Base-by-base conservation (phyloP, 1,140 invertebrate genomes). In the Trichomalopsis sarcophagae region DNA sequence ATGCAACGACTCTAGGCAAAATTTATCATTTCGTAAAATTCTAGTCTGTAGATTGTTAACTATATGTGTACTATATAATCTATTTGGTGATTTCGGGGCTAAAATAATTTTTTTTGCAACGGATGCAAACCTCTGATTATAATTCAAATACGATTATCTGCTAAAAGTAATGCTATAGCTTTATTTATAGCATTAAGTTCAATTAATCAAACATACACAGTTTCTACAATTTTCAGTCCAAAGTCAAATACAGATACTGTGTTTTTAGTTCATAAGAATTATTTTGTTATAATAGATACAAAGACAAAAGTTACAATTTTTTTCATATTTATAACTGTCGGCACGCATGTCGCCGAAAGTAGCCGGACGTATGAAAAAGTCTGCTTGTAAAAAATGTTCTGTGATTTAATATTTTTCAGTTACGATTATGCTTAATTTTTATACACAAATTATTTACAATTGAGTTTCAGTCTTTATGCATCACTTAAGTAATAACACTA, bases 321-420 rank as follows among this genome's bases (percentile, higher is more conserved):
- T 82, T 77, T 47, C 11, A 27, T 44, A 68, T 68, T 76, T 47
- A 75, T 66, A 82, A 75, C 62, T 17, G 71, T 47, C 74, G 23
- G 66, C 55, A 44, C 23, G 33, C 76, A 86, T 71, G 84, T 33
- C 55, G 11, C 62, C 17, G 44, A 74, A 74, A 74, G 21, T 36
- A 81, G 10, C 33, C 27, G 82, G 17, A 66, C 13, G 30, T 36
- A 55, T 71, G 44, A 40, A 62, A 79, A 80, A 77, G 68, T 73
- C 44, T 80, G 68, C 50, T 78, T 85, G 66, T 86, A 55, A 84
- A 84, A 76, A 83, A 87, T 86, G 62, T 87, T 89, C 88, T 91
- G 89, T 91, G 90, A 91, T 91, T 89, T 86, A 68, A 82, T 86
- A 90, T 90, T 87, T 87, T 89, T 91, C 89, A 90, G 87, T 90